phyloP scores from a whole-genome alignment of 2,113 vertebrate species.

The Brachirus orientalis region DNA sequence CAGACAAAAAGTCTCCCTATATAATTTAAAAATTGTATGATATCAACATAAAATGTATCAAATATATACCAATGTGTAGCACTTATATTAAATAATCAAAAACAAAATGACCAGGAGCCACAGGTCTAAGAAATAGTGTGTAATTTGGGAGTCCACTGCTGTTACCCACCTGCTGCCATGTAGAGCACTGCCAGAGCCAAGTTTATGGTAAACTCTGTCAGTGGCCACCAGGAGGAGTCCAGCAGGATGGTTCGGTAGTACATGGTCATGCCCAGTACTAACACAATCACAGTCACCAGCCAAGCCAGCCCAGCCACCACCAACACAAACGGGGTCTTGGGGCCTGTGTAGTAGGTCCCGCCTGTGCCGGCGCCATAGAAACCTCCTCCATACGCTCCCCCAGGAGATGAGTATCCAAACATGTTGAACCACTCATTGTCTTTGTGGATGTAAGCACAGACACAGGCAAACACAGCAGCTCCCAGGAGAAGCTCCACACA shows the following conservation, averaged over 20 bases:
- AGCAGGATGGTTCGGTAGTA: conserved; percentile 96
- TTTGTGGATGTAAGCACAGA: conserved; percentile 96
- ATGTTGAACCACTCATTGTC: conserved; percentile 97
- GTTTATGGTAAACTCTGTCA: conserved; percentile 94
- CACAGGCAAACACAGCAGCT: conserved; percentile 92
- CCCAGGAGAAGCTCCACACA: conserved; percentile 91
- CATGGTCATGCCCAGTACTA: conserved; percentile 98
- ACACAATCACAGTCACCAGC: conserved; percentile 89
- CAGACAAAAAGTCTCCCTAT: no score
- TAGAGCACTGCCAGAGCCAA: conserved; percentile 89
- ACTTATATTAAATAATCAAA: no score
- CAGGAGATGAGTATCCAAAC: conserved; percentile 90
- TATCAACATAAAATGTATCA: no score
- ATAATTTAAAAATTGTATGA: no score
- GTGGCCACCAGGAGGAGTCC: conserved; percentile 95
- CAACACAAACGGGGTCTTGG: conserved; percentile 92
- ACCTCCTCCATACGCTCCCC: conserved; percentile 70
- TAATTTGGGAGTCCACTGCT: background rate
- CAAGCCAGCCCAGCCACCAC: conserved; percentile 91
- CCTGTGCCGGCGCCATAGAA: conserved; percentile 50
- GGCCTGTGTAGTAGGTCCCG: conserved; percentile 88
- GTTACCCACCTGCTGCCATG: conserved; percentile 84
- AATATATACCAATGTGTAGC: no score
- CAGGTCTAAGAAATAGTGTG: background rate
- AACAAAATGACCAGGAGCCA: background rate